A percentile compares a stretch with the other conserved stretches of the same genome.
Conservation (phyloP, 1,140 invertebrate genomes). For the Tetranychus cinnabarinus region DNA sequence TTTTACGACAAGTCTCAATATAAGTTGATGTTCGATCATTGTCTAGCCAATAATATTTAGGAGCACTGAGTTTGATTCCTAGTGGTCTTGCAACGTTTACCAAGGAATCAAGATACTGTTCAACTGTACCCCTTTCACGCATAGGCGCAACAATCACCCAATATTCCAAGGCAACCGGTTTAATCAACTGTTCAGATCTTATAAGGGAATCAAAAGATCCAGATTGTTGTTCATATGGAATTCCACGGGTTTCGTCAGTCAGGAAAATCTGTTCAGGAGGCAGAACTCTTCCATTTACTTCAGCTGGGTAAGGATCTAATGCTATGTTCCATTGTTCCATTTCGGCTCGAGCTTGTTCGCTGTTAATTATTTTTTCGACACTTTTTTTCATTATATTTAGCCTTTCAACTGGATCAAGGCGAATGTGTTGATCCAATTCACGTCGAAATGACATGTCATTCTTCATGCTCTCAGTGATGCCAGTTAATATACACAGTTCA, state of each 20-base stretch:
- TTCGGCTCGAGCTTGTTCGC: slow-evolving; percentile 18
- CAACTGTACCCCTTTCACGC: background rate
- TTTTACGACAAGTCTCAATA: background rate
- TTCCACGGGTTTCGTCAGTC: background rate
- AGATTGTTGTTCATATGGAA: too few species aligned
- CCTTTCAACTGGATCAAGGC: slow-evolving; percentile 24
- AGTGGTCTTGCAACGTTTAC: slow-evolving; percentile 17
- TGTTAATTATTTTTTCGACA: slow-evolving; percentile 17
- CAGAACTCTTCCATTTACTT: slow-evolving; percentile 21
- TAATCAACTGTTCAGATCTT: too few species aligned
- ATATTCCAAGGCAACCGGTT: background rate
- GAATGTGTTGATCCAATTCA: slow-evolving; percentile 45
- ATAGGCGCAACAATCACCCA: background rate
- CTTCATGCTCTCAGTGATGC: slow-evolving; percentile 17
- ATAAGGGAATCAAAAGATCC: too few species aligned
- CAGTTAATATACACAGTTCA: slow-evolving; percentile 21
- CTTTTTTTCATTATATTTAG: slow-evolving; percentile 5
- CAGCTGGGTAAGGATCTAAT: slow-evolving; percentile 18
- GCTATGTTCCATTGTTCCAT: slow-evolving; percentile 23
- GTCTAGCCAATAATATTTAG: slow-evolving; percentile 6
- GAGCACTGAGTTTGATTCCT: slow-evolving; percentile 19
- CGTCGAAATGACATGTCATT: slow-evolving; percentile 2
- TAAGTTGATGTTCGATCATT: background rate
- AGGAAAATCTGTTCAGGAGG: background rate
- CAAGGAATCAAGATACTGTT: slow-evolving; percentile 9